Percentiles rank a stretch among this genome's conserved stretches.
These are phyloP conservation scores for Murina feae DNA, from an alignment of 2,113 vertebrate species.

Conservation along the genomic window DNA sequence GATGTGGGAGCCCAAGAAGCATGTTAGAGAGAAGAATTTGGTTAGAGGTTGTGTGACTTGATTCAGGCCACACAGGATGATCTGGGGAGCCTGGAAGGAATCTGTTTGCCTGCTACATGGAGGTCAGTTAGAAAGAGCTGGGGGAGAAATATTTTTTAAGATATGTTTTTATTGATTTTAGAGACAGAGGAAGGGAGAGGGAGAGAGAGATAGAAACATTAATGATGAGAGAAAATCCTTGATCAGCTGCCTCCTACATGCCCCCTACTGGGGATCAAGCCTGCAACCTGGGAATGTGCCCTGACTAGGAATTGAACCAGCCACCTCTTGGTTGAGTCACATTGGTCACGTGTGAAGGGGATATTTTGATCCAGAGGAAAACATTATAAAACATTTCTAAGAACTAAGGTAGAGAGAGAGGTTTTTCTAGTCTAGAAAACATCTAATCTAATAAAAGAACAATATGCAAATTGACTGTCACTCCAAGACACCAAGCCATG, in stretches of 20 bases:
- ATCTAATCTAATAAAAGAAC: too few relatives aligned
- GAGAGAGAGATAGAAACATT: background rate
- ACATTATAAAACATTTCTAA: background rate
- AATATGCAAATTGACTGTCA: too few relatives aligned
- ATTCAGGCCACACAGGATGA: background rate
- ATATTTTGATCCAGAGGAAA: background rate
- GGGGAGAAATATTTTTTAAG: too few relatives aligned
- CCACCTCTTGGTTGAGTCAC: too few relatives aligned
- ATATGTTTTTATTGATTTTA: too few relatives aligned
- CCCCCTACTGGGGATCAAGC: too few relatives aligned
- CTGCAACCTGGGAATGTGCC: too few relatives aligned
- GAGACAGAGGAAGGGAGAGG: too few relatives aligned
- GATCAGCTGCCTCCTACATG: too few relatives aligned
- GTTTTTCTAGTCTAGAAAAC: background rate
- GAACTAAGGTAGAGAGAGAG: background rate
- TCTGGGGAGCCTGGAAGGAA: background rate
- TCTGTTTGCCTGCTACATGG: background rate
- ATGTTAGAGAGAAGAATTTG: background rate
- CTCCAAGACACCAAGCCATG: too few relatives aligned
- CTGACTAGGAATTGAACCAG: too few relatives aligned
- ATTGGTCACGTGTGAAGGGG: too few relatives aligned
- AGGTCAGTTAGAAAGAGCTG: background rate
- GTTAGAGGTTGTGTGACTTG: background rate
- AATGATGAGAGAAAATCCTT: background rate
- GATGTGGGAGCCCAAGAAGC: background rate